Percentiles rank a stretch among this genome's conserved stretches.
These are phyloP conservation scores for Caenorhabditis macrosperma DNA, from an alignment of 2,888 invertebrate species.

Conservation along the genomic window DNA sequence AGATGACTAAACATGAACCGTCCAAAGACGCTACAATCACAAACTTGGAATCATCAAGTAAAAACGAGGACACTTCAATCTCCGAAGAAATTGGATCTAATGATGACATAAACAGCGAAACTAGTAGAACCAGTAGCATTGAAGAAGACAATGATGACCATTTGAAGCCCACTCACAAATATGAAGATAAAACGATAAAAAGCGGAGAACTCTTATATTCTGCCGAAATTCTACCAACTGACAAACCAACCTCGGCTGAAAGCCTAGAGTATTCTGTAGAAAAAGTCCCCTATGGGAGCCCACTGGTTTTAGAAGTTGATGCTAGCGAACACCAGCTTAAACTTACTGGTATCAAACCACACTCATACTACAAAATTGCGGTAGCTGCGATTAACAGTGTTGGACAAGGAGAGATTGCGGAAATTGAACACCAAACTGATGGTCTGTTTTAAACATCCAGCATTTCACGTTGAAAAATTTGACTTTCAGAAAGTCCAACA, in stretches of 20 bases:
- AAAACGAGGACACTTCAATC: background rate
- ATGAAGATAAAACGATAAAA: background rate
- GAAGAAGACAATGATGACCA: background rate
- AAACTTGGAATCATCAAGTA: too few species aligned
- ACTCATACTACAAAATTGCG: constrained; percentile 90
- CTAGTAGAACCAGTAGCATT: background rate
- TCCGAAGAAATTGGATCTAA: background rate
- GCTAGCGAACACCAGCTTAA: constrained; percentile 57
- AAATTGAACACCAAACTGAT: constrained; percentile 84
- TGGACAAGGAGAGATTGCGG: constrained; percentile 88
- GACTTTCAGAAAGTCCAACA: constrained; percentile 44
- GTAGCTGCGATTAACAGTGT: constrained; percentile 90
- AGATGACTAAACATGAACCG: constrained; percentile 7
- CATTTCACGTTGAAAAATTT: background rate
- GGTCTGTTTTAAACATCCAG: constrained; percentile 32
- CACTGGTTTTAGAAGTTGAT: constrained; percentile 32
- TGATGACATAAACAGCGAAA: background rate
- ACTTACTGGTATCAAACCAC: constrained; percentile 84
- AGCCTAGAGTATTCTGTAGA: background rate
- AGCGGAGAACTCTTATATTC: background rate
- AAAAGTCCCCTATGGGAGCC: constrained; percentile 19
- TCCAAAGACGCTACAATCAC: too few species aligned
- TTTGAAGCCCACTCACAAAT: too few species aligned
- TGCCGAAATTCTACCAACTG: constrained; percentile 32
- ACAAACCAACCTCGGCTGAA: constrained; percentile 5